phyloP scores from a whole-genome alignment of 2,888 invertebrate species.

The Drosophila kokeensis region DNA sequence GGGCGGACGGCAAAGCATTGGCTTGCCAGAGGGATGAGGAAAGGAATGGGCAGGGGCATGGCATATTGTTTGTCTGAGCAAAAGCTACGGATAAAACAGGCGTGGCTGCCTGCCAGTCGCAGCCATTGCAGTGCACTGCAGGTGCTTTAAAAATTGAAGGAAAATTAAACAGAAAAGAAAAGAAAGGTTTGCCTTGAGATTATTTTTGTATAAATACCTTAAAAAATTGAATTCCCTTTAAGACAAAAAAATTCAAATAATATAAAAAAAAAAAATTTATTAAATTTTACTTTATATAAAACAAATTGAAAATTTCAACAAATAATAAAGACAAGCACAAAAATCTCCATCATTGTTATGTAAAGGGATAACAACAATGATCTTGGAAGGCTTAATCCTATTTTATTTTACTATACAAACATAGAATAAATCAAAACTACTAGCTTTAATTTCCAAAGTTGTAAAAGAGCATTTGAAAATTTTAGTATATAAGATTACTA shows the following conservation, averaged over 20 bases:
- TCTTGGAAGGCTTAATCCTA: not conserved
- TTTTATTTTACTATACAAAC: not conserved
- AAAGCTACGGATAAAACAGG: constrained; percentile 8
- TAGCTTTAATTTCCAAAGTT: not conserved
- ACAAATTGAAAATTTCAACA: not conserved
- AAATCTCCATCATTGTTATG: not conserved
- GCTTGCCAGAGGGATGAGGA: not conserved
- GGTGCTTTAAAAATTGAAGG: constrained; percentile 26
- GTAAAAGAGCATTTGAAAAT: not conserved
- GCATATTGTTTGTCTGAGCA: constrained; percentile 21
- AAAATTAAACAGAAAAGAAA: constrained; percentile 26
- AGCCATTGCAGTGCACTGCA: constrained; percentile 53
- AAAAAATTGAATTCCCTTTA: not conserved
- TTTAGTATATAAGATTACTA: not conserved
- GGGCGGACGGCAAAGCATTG: not conserved
- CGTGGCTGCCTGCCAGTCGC: constrained; percentile 22
- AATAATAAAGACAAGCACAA: not conserved
- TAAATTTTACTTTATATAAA: not conserved
- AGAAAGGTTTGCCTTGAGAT: not conserved
- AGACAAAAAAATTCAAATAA: too few species aligned
- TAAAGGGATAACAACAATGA: not conserved
- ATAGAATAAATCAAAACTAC: not conserved
- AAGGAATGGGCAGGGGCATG: not conserved
- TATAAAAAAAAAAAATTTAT: not conserved
- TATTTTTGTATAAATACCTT: not conserved